Conservation (phyloP, 2,888 invertebrate genomes). For the Enchytraeus crypticus region DNA sequence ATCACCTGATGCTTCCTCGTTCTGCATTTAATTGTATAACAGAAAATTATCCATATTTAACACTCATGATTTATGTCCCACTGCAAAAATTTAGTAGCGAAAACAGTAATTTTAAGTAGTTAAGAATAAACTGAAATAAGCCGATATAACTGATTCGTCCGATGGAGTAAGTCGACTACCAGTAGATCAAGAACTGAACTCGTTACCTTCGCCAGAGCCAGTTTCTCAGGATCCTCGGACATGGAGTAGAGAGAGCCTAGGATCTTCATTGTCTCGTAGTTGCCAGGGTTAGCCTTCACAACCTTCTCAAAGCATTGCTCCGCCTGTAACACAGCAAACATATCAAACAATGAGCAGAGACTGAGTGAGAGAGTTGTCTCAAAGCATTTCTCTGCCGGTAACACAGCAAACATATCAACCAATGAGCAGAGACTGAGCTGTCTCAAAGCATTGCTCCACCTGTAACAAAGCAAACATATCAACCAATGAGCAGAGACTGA, state of each 20-base stretch:
- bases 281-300: constrained; percentile 88
- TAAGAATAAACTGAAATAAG: no score
- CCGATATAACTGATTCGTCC: no score
- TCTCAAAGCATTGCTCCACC: neutral
- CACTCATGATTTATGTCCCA: no score
- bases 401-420: neutral
- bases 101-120: no score
- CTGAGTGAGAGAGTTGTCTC: neutral
- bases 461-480: no score
- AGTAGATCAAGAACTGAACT: no score
- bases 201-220: constrained; percentile 69
- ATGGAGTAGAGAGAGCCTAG: constrained; percentile 86
- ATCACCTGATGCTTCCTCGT: no score
- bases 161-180: no score
- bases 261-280: constrained; percentile 99
- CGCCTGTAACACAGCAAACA: constrained; percentile 65
- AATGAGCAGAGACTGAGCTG: neutral
- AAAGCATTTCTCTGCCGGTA: neutral
- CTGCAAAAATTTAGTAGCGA: no score
- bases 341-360: neutral
- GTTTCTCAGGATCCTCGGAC: constrained; percentile 56
- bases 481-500: no score
- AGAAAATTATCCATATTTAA: no score
- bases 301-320: constrained; percentile 98
- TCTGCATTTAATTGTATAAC: no score